These are phyloP conservation scores for Sminthopsis crassicaudata DNA, from an alignment of 2,113 vertebrate genomes.

Conservation along the genomic window DNA sequence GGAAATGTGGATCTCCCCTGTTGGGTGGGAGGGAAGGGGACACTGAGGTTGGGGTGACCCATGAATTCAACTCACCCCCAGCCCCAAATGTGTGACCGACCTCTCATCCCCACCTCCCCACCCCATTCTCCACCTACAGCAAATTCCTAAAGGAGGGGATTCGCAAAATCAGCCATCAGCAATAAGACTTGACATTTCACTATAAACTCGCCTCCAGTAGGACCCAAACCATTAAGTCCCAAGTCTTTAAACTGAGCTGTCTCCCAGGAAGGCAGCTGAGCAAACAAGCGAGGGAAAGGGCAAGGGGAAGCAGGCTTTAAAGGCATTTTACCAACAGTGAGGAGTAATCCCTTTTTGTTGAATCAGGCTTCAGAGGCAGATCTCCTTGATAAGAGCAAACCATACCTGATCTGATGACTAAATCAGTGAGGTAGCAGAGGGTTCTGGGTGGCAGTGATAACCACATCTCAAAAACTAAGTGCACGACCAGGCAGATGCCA, in stretches of 20 bases:
- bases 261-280: conserved; percentile 34
- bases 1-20: neutral
- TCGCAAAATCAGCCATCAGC: neutral
- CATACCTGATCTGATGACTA: neutral
- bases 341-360: conserved; percentile 21
- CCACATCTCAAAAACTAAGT: conserved; percentile 27
- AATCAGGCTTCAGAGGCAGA: conserved; percentile 39
- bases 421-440: neutral
- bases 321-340: neutral
- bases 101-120: neutral
- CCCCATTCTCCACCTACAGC: neutral
- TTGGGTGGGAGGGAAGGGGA: neutral
- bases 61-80: neutral
- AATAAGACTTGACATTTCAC: neutral
- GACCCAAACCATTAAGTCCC: neutral
- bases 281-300: conserved; percentile 37
- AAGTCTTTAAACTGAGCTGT: conserved; percentile 45
- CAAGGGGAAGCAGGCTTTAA: conserved; percentile 42
- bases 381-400: neutral
- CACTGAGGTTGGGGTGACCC: neutral
- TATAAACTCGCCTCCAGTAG: neutral
- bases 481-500: conserved; percentile 33
- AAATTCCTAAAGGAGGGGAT: neutral
- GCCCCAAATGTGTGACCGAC: neutral
- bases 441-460: neutral